Base-by-base conservation (phyloP, 2,797 vertebrate species). In the Catamblyrhynchus diadema region DNA sequence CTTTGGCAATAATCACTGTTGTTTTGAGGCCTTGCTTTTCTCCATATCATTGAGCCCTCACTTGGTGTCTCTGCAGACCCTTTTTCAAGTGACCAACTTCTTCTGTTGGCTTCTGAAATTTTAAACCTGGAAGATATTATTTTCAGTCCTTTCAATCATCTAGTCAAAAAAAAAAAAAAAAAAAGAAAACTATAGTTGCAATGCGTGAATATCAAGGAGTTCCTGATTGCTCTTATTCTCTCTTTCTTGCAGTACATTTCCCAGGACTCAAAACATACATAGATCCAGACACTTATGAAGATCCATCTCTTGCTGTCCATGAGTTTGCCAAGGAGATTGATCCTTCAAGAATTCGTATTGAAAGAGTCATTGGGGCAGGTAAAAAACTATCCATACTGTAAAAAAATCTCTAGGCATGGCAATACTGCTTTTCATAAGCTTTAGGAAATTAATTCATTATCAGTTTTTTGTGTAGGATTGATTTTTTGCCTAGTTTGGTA, bases 311-410 rank as follows among this genome's bases (percentile, higher is more conserved):
- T 94, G 99, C 99, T 75, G 98, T 99, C 92, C 99, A 99, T 95
- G 99, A 99, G 93, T 99, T 99, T 95, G 98, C 99, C 85, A 99
- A 99, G 97, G 99, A 99, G 97, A 99, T 99, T 87, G 99, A 99
- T 93, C 99, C 99, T 41, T 99, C 99, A 70, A 98, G 98, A 95
- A 99, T 99, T 89, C 99, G 99, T 71, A 99, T 99, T 61, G 99
- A 99, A 95, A 99, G 99, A 97, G 99, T 99, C 88, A 99, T 99
- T 84, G 99, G 99, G 66, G 98, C 99, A 98, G 99, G 99, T 99
- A 98, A 98, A 98, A 98, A 95, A 61, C 57, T 66, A 45, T 37
- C 73, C 6, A 2, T 16, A n/a, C 30, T 85, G 44, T 28, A 35
- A 73, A 88, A 85, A 80, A 37, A 18, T 28, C 16, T 44, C 78